Evolutionary conservation across 92 coral and sea anemone species (phyloP).

Genomic region (Plumapathes pennacea): DNA sequence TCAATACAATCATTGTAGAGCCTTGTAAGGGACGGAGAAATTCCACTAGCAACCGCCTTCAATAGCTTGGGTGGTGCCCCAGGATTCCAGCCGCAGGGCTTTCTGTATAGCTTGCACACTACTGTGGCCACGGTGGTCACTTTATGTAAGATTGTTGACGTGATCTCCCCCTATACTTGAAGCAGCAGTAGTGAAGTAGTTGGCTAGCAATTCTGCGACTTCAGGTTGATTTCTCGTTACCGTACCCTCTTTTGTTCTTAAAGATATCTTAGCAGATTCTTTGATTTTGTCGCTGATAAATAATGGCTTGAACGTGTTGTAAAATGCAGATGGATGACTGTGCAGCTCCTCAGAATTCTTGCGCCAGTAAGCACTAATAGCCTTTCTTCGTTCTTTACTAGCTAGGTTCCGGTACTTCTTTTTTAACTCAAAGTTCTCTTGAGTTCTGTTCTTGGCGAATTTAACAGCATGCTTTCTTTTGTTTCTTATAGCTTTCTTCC

Average conservation of each 20-base stretch:
- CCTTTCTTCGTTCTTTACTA: slow-evolving; percentile 14
- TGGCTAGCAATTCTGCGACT: slow-evolving; percentile 9
- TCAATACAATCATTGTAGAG: too few species aligned
- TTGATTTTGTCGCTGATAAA: slow-evolving; percentile 19
- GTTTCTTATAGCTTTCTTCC: slow-evolving; percentile 8
- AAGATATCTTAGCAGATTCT: slow-evolving; percentile 16
- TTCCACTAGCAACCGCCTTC: too few species aligned
- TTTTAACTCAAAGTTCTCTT: too few species aligned
- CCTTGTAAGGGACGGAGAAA: too few species aligned
- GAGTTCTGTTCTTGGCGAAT: too few species aligned
- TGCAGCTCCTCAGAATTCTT: slow-evolving; percentile 10
- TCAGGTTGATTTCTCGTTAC: slow-evolving; percentile 1
- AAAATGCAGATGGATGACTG: slow-evolving; percentile 2
- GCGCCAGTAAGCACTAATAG: slow-evolving; percentile 11
- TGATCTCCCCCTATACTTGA: slow-evolving; percentile 14
- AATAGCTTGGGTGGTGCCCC: too few species aligned
- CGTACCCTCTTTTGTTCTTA: slow-evolving; percentile 6
- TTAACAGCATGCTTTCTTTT: too few species aligned
- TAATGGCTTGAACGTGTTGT: slow-evolving; percentile 19
- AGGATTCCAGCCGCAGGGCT: too few species aligned
- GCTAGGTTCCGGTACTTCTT: too few species aligned
- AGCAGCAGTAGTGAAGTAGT: slow-evolving; percentile 7
- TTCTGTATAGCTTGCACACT: slow-evolving; percentile 1
- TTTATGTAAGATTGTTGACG: slow-evolving; percentile 3
- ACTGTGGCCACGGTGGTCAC: slow-evolving; percentile 2